Percentiles rank a stretch among this genome's conserved stretches.
Conservation (phyloP, 2,113 vertebrate genomes). For the Trogon melanurus region DNA sequence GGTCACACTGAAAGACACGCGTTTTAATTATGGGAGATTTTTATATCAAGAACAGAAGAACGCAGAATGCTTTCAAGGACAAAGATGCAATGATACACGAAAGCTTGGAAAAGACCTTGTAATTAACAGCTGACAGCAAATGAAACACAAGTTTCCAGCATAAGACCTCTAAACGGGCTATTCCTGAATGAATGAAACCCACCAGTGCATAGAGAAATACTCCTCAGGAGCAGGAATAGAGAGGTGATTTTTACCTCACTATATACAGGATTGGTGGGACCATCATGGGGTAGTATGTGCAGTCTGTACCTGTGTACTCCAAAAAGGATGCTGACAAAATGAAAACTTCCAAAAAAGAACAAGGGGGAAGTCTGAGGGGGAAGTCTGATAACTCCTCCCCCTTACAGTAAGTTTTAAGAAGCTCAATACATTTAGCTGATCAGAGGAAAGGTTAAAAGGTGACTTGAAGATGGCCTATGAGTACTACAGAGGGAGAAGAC, state of each 20-base stretch:
- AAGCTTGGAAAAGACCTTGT: background rate
- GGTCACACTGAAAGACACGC: accelerated
- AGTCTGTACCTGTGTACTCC: background rate
- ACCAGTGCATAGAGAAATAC: background rate
- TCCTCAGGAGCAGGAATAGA: background rate
- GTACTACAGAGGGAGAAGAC: background rate
- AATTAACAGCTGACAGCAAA: background rate
- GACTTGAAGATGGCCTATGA: background rate
- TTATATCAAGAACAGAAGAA: background rate
- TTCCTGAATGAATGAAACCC: background rate
- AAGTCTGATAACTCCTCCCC: background rate
- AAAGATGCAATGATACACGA: background rate
- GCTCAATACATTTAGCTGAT: background rate
- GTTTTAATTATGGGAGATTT: background rate
- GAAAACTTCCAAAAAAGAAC: background rate
- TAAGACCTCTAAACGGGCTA: background rate
- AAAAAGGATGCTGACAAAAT: background rate
- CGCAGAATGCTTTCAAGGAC: background rate
- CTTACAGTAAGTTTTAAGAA: background rate
- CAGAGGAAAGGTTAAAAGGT: background rate
- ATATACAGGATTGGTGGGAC: background rate
- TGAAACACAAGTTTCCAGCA: background rate
- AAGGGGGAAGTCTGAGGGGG: background rate
- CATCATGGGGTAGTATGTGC: accelerated
- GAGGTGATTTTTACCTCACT: background rate